These are phyloP conservation scores for Parotia lawesii DNA, from an alignment of 2,113 vertebrate species.

Conservation along the genomic window DNA sequence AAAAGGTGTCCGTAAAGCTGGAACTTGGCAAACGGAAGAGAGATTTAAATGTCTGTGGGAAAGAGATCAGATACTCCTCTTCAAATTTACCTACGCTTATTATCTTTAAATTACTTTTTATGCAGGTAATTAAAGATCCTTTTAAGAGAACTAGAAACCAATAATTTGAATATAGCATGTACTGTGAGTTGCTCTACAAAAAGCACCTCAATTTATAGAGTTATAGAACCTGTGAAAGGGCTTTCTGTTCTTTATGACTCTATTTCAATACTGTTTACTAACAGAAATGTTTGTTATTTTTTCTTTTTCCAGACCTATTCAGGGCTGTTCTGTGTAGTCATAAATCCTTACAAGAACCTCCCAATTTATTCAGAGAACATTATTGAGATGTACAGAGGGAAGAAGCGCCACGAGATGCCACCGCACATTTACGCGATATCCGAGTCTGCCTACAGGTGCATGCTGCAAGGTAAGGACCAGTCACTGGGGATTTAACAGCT, in stretches of 20 bases:
- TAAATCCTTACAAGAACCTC: constrained; percentile 98
- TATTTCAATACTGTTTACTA: not conserved
- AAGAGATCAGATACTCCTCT: not conserved
- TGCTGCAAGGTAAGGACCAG: constrained; percentile 90
- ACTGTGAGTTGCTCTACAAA: not conserved
- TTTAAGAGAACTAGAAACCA: not conserved
- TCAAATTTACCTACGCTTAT: not conserved
- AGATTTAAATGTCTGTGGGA: not conserved
- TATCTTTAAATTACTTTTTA: not conserved
- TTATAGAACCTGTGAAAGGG: not conserved
- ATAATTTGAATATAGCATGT: not conserved
- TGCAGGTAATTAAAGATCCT: not conserved
- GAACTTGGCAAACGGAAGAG: not conserved
- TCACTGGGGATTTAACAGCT: rapidly evolving
- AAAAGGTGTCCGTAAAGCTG: not conserved
- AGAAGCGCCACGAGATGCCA: constrained; percentile 97
- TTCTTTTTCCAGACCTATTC: constrained; percentile 86
- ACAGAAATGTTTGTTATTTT: not conserved
- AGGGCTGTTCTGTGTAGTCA: constrained; percentile 97
- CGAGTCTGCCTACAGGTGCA: constrained; percentile 96
- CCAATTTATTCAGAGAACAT: constrained; percentile 98
- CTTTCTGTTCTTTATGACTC: not conserved
- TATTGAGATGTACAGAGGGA: constrained; percentile 97
- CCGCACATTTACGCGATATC: constrained; percentile 98
- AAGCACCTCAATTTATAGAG: not conserved